phyloP scores from a whole-genome alignment of 2,888 invertebrate genomes.

The Steinernema scapterisci region DNA sequence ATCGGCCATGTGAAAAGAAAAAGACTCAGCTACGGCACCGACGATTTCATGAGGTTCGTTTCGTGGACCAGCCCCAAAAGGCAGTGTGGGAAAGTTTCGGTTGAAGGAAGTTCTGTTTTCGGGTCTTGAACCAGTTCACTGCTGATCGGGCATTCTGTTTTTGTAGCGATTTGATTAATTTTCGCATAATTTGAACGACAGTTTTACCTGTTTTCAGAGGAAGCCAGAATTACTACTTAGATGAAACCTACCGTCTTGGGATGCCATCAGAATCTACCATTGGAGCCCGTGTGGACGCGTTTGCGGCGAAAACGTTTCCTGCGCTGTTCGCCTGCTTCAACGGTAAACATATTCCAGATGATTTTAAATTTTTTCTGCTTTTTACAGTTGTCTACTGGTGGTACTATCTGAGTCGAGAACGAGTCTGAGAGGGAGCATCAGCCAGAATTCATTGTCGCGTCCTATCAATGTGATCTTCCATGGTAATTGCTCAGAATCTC shows the following conservation, averaged over 20 bases:
- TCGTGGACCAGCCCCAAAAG: no score
- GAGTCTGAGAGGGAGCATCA: constrained; percentile 33
- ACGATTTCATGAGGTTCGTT: constrained; percentile 35
- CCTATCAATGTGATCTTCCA: neutral
- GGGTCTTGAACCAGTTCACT: no score
- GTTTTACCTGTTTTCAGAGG: constrained; percentile 24
- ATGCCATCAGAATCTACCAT: constrained; percentile 34
- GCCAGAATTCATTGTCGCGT: neutral
- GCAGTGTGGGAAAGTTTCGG: no score
- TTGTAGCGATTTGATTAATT: no score
- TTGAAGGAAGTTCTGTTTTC: no score
- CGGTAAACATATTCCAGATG: constrained; percentile 46
- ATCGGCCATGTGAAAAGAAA: constrained; percentile 23
- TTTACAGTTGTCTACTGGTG: constrained; percentile 66
- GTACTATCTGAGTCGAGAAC: constrained; percentile 62
- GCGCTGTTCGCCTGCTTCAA: constrained; percentile 65
- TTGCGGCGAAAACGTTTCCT: constrained; percentile 64
- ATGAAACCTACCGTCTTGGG: constrained; percentile 33
- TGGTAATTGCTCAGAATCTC: constrained; percentile 1
- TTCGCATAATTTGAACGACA: no score
- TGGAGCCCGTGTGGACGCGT: constrained; percentile 53
- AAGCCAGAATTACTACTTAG: constrained; percentile 22
- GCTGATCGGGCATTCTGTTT: no score
- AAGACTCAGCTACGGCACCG: constrained; percentile 21
- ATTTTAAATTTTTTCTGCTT: constrained; percentile 28